phyloP scores from a whole-genome alignment of 2,888 invertebrate genomes.

The Xanthorhoe designata region DNA sequence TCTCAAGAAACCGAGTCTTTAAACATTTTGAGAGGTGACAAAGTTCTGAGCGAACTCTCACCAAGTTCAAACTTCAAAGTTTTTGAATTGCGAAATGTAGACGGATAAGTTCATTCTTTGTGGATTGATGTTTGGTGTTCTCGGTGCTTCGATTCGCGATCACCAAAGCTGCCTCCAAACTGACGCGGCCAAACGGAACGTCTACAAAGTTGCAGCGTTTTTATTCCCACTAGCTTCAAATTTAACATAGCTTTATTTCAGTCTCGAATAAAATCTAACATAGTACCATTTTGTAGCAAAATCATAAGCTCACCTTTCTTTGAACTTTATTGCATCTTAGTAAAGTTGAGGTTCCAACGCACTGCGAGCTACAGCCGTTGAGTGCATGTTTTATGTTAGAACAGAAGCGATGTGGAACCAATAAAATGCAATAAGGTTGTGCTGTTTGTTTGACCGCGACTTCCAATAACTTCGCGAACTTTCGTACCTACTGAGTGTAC shows the following conservation, averaged over 20 bases:
- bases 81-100: slow-evolving; percentile 40
- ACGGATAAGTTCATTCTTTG: slow-evolving; percentile 36
- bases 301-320: slow-evolving; percentile 1
- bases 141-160: slow-evolving; percentile 23
- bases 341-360: slow-evolving; percentile 10
- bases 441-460: slow-evolving; percentile 31
- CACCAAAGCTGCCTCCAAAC: background rate
- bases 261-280: slow-evolving; percentile 1
- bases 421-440: slow-evolving; percentile 33
- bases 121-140: slow-evolving; percentile 42
- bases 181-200: background rate
- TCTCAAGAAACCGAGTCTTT: background rate
- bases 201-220: background rate
- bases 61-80: slow-evolving; percentile 38
- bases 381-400: slow-evolving; percentile 22
- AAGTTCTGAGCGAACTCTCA: slow-evolving; percentile 30
- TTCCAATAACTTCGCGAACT: slow-evolving; percentile 23
- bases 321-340: slow-evolving; percentile 6
- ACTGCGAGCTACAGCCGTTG: slow-evolving; percentile 5
- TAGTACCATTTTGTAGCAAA: slow-evolving; percentile 3
- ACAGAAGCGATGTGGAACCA: slow-evolving; percentile 20
- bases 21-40: slow-evolving; percentile 38
- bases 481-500: background rate
- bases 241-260: background rate
- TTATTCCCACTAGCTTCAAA: background rate